Evolutionary conservation across 2,888 invertebrate genomes (phyloP), one percentile per base, ranked within the genome.

Genomic region (Orchesellides sinensis): DNA sequence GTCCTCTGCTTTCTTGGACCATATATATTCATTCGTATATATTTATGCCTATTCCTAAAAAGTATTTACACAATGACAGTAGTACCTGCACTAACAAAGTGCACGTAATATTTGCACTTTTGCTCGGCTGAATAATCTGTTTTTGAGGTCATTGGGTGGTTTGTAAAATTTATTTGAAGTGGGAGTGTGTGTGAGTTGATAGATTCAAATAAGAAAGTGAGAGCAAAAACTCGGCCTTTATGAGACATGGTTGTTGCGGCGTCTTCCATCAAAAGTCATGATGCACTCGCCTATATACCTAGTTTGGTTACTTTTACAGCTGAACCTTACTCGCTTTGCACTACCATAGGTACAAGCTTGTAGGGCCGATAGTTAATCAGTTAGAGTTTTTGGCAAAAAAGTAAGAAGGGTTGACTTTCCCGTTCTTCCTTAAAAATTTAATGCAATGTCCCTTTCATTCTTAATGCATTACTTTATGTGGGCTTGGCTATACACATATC

Each of bases 141-240:
- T 82, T n/a, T 82, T 82, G 82, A 82, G 82, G 82, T 82, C 82
- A 82, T 63, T 75, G 75, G 82, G 75, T 82, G 70, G 69, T 69
- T 70, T 63, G 52, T 35, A 82, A 82, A 69, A 82, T 75, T 75
- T 75, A 75, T 75, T 74, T 81, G 35, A 74, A 74, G 56, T 74
- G 81, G 81, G 81, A 81, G 70, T 54, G 82, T 73, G 25, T 21
- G 21, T 10, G 35, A 45, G 59, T 29, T 59, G 59, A 59, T 59
- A 12, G 32, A 59, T 12, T 59, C 17, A 32, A 56, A 59, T 27
- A 72, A 45, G 72, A 72, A 72, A 72, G 72, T 72, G 72, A 72
- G 72, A 72, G 72, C 45, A 59, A 72, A 59, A 70, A 56, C 47
- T 32, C 45, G 47, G 59, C 19, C 40, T 29, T 35, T 21, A 27